Evolutionary conservation across 2,113 vertebrate genomes (phyloP).

Genomic region (Oryzias melastigma): DNA sequence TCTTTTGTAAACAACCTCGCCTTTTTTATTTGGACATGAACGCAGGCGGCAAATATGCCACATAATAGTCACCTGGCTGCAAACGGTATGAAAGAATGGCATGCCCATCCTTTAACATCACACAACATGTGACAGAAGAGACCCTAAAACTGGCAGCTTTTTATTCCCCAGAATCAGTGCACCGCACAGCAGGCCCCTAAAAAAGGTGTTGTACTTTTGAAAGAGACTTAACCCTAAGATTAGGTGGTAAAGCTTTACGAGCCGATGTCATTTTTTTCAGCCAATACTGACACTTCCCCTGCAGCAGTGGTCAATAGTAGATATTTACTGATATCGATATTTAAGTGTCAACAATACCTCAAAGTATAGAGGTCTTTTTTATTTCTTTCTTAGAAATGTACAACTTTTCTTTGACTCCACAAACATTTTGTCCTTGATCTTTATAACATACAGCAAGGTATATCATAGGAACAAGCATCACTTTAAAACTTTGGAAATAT

Average conservation of each 20-base stretch:
- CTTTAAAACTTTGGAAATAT: no score
- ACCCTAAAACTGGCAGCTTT: constrained; percentile 50
- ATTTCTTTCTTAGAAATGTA: no score
- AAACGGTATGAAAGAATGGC: constrained; percentile 70
- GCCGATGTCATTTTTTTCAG: no score
- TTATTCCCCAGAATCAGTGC: constrained; percentile 43
- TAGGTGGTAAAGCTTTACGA: constrained; percentile 50
- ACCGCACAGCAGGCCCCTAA: constrained; percentile 21
- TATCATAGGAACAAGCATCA: no score
- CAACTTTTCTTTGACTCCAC: no score
- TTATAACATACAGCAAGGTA: no score
- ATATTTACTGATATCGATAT: no score
- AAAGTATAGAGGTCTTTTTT: no score
- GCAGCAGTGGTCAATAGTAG: no score
- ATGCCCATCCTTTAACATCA: constrained; percentile 64
- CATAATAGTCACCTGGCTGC: constrained; percentile 60
- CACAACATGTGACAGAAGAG: constrained; percentile 67
- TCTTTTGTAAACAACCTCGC: constrained; percentile 66
- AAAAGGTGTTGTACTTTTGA: constrained; percentile 30
- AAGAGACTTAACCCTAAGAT: constrained; percentile 56
- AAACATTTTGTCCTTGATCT: no score
- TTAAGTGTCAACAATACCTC: no score
- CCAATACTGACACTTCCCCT: no score
- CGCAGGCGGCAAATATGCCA: constrained; percentile 32
- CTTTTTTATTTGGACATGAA: constrained; percentile 28